Evolutionary conservation across 2,888 invertebrate genomes (phyloP).

Genomic region (Trachelus tabidus): DNA sequence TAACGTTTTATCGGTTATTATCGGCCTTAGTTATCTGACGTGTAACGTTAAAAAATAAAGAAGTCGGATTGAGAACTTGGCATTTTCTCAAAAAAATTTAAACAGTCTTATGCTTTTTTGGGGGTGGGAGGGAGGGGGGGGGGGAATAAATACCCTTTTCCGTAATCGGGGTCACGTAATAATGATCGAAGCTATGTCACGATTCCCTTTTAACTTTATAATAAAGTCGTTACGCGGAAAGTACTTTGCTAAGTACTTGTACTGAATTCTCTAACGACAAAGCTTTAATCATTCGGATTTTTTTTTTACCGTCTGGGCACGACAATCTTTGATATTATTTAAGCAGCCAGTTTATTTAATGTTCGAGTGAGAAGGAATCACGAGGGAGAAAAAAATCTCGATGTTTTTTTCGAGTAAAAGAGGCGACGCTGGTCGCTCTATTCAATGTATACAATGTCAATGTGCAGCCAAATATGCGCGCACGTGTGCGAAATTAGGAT

Average conservation of each 20-base stretch:
- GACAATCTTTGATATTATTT: background rate
- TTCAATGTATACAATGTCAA: background rate
- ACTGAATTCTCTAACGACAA: background rate
- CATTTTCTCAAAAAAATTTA: background rate
- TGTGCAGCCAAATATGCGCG: background rate
- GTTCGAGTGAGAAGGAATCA: background rate
- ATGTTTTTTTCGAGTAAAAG: no score
- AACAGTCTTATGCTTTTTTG: background rate
- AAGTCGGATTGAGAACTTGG: background rate
- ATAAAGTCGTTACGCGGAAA: background rate
- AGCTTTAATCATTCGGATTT: background rate
- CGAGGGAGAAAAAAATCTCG: no score
- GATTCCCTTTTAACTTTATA: background rate
- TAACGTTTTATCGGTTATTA: background rate
- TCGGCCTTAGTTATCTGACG: background rate
- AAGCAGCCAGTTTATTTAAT: background rate
- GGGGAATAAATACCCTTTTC: background rate
- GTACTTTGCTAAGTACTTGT: no score
- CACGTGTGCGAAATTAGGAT: constrained; percentile 45
- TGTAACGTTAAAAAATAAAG: background rate
- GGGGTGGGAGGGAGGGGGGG: no score
- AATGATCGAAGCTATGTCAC: background rate
- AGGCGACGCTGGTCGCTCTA: no score
- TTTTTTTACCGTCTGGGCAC: background rate
- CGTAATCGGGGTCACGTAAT: background rate